Evolutionary conservation across 1,140 invertebrate species (phyloP).

Genomic region (Argopecten irradians): DNA sequence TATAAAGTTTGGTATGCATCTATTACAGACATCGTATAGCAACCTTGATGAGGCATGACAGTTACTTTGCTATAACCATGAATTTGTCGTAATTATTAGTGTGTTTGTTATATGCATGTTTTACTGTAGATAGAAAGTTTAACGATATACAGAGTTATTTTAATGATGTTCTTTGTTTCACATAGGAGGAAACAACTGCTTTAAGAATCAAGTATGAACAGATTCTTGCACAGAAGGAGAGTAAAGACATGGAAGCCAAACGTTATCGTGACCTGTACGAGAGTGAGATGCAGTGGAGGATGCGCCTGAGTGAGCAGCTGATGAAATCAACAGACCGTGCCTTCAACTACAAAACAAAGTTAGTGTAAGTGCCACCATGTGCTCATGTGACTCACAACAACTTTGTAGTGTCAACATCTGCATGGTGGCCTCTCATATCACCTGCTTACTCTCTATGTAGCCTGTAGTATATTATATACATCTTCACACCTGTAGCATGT

Average conservation of each 20-base stretch:
- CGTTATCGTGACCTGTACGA: conserved; percentile 70
- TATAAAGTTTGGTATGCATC: too few relatives aligned
- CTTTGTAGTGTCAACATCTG: conserved; percentile 15
- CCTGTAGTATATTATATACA: too few relatives aligned
- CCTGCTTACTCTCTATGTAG: neutral
- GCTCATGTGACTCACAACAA: conserved; percentile 1
- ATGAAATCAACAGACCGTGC: conserved; percentile 62
- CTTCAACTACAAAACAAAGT: conserved; percentile 60
- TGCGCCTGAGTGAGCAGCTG: conserved; percentile 67
- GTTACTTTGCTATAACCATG: too few relatives aligned
- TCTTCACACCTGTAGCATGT: too few relatives aligned
- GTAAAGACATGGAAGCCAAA: conserved; percentile 65
- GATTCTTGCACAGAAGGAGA: conserved; percentile 63
- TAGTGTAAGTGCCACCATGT: conserved; percentile 60
- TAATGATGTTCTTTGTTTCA: conserved; percentile 19
- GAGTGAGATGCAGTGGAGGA: conserved; percentile 70
- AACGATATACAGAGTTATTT: neutral
- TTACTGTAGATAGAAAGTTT: neutral
- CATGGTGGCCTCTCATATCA: conserved; percentile 20
- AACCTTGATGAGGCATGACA: too few relatives aligned
- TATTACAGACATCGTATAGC: too few relatives aligned
- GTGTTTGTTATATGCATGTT: too few relatives aligned
- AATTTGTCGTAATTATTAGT: too few relatives aligned
- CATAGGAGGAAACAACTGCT: conserved; percentile 68
- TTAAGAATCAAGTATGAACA: conserved; percentile 66